Conservation (phyloP, 2,888 invertebrate genomes). For the Bugulina stolonifera region DNA sequence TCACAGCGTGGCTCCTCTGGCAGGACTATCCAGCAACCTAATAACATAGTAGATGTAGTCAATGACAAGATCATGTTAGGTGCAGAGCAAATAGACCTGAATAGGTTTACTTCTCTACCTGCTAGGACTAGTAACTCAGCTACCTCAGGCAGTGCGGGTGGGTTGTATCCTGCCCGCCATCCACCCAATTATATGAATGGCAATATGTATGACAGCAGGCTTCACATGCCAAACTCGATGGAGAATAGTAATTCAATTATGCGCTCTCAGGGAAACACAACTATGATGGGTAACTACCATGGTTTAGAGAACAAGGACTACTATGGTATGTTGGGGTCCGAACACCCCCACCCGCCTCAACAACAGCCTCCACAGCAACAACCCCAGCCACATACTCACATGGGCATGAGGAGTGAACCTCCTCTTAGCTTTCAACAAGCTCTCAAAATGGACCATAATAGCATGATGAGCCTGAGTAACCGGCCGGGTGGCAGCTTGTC, state of each 20-base stretch:
- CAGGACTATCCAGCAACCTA: not conserved
- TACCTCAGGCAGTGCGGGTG: not conserved
- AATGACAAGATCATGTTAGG: conserved; percentile 11
- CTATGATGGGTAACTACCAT: not conserved
- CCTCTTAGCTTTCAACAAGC: not conserved
- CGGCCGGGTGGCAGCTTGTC: not conserved
- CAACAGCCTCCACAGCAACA: not conserved
- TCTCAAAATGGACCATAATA: not conserved
- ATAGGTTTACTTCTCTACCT: not conserved
- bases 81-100: not conserved
- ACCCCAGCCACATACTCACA: not conserved
- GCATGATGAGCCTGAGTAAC: not conserved
- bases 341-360: not conserved
- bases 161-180: not conserved
- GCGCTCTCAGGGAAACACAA: not conserved
- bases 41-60: not conserved
- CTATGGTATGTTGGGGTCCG: not conserved
- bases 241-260: not conserved
- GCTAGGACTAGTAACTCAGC: not conserved
- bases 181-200: not conserved
- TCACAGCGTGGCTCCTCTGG: not conserved
- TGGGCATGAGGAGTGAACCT: not conserved
- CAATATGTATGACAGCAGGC: not conserved
- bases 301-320: not conserved
- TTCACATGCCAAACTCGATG: not conserved